A percentile compares a stretch with the other conserved stretches of the same genome.
These are phyloP conservation scores for Ammodytes marinus DNA, from an alignment of 2,113 vertebrate genomes.

Conservation along the genomic window DNA sequence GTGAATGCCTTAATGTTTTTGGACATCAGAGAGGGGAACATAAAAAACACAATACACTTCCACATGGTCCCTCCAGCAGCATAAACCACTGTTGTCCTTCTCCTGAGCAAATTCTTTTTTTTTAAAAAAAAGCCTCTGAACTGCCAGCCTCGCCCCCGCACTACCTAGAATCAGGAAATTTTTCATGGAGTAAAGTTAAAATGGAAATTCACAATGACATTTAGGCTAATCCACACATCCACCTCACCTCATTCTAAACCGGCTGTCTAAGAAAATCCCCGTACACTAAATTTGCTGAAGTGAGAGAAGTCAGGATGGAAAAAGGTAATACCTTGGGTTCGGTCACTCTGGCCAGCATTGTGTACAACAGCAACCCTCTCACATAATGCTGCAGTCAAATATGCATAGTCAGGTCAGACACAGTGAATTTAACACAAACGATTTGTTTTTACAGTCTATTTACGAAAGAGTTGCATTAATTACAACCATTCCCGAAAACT, in stretches of 20 bases:
- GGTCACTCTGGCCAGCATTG: constrained; percentile 46
- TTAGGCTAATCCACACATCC: constrained; percentile 76
- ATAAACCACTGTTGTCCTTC: constrained; percentile 42
- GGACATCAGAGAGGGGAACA: constrained; percentile 58
- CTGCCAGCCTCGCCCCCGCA: constrained; percentile 64
- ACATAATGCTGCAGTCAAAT: constrained; percentile 56
- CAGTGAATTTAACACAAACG: constrained; percentile 18
- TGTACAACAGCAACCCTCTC: constrained; percentile 32
- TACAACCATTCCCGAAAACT: constrained; percentile 57
- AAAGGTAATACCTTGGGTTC: constrained; percentile 44
- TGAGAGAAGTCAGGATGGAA: constrained; percentile 58
- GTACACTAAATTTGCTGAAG: constrained; percentile 67
- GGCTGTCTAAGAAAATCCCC: constrained; percentile 71
- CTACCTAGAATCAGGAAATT: constrained; percentile 52
- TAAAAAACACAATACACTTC: constrained; percentile 46
- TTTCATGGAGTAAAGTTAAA: constrained; percentile 61
- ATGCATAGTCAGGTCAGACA: constrained; percentile 35
- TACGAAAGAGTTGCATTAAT: constrained; percentile 53
- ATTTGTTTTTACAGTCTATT: constrained; percentile 43
- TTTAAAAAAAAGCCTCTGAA: constrained; percentile 44
- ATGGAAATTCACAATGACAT: constrained; percentile 70
- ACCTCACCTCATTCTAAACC: constrained; percentile 61
- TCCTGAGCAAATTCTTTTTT: constrained; percentile 46
- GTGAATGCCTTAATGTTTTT: constrained; percentile 57
- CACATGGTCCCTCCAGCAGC: constrained; percentile 37